Evolutionary conservation across 2,888 invertebrate genomes (phyloP).

Genomic region (Entomobrya proxima): DNA sequence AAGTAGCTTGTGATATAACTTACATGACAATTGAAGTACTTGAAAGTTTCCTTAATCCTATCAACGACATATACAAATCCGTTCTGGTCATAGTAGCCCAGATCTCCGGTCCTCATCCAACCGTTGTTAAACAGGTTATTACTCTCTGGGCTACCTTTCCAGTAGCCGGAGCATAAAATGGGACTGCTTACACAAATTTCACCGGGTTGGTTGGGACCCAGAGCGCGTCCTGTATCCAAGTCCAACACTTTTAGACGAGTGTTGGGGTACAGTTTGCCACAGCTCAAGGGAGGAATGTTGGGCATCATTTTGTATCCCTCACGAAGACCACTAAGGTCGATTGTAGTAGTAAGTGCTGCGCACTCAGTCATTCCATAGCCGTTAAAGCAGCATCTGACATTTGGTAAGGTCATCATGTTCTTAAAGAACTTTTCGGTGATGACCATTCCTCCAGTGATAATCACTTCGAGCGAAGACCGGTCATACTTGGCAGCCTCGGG

Average conservation of each 20-base stretch:
- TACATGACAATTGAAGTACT: slow-evolving; percentile 74
- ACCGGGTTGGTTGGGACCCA: slow-evolving; percentile 70
- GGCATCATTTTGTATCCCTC: slow-evolving; percentile 67
- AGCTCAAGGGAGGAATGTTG: slow-evolving; percentile 66
- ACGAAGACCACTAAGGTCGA: slow-evolving; percentile 69
- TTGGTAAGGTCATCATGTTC: slow-evolving; percentile 66
- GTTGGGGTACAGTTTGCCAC: slow-evolving; percentile 72
- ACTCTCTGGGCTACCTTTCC: slow-evolving; percentile 68
- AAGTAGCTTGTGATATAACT: slow-evolving; percentile 7
- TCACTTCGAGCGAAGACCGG: slow-evolving; percentile 67
- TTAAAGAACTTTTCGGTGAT: slow-evolving; percentile 69
- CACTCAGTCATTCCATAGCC: slow-evolving; percentile 67
- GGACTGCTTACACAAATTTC: slow-evolving; percentile 71
- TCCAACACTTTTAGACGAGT: slow-evolving; percentile 69
- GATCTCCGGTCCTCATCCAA: slow-evolving; percentile 73
- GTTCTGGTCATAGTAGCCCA: slow-evolving; percentile 72
- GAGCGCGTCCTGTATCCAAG: slow-evolving; percentile 67
- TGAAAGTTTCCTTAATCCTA: slow-evolving; percentile 74
- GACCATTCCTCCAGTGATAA: slow-evolving; percentile 70
- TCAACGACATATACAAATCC: slow-evolving; percentile 74
- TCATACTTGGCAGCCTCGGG: slow-evolving; percentile 72
- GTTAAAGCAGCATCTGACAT: slow-evolving; percentile 62
- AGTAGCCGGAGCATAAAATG: slow-evolving; percentile 73
- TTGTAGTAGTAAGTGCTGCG: slow-evolving; percentile 71
- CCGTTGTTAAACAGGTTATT: slow-evolving; percentile 64